A percentile compares a stretch with the other conserved stretches of the same genome.
These are phyloP conservation scores for Fulmarus glacialis DNA, from an alignment of 2,113 vertebrate genomes.

Conservation along the genomic window DNA sequence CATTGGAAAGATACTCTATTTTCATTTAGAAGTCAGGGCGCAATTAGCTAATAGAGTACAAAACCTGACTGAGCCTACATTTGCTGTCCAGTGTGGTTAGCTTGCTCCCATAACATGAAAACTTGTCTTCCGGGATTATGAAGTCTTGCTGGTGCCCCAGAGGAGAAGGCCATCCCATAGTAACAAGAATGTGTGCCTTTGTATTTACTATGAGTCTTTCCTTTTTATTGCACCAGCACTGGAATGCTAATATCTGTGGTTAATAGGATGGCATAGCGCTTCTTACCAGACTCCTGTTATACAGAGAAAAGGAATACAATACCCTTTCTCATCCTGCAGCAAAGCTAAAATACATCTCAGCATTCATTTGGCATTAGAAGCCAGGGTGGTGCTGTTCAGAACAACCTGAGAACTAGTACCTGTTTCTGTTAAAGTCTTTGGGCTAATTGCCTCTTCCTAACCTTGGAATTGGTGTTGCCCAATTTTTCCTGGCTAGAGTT, in stretches of 20 bases:
- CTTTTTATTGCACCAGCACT: neutral
- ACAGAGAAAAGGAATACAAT: neutral
- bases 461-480: neutral
- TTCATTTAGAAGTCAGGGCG: neutral
- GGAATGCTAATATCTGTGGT: neutral
- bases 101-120: neutral
- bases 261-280: neutral
- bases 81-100: neutral
- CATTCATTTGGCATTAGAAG: neutral
- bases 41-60: neutral
- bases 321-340: neutral
- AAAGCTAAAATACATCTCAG: neutral
- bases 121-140: neutral
- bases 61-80: neutral
- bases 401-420: neutral
- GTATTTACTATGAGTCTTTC: neutral
- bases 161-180: neutral
- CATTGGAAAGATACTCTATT: neutral
- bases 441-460: neutral
- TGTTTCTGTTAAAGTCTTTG: neutral
- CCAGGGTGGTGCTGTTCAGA: neutral
- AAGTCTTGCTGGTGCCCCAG: slow-evolving; percentile 6
- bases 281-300: neutral
- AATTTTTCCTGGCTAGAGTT: neutral
- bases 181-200: neutral